Conservation (phyloP, 1,140 invertebrate species). For the Caenorhabditis brenneri region DNA sequence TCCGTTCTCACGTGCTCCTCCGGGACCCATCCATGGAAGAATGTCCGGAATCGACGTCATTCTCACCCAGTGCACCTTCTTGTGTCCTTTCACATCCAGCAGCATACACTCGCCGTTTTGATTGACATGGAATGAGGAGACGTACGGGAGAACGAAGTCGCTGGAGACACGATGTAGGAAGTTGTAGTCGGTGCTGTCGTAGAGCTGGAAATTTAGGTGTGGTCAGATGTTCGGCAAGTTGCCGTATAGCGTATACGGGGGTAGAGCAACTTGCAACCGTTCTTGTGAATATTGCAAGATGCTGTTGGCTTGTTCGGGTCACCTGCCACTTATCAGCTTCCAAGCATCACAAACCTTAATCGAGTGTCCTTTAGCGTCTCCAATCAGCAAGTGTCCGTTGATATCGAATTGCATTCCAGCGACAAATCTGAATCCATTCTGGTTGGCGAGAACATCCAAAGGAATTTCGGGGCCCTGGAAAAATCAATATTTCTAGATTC, state of each 20-base stretch:
- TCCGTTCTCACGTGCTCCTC: too few species aligned
- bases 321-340: too few species aligned
- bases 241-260: too few species aligned
- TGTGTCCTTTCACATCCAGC: neutral
- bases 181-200: neutral
- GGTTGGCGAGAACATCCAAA: neutral
- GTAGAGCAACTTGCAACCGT: too few species aligned
- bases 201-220: too few species aligned
- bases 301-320: too few species aligned
- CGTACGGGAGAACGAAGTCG: neutral
- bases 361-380: neutral
- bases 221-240: too few species aligned
- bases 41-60: neutral
- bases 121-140: slow-evolving; percentile 3
- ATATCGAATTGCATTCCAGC: neutral
- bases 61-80: neutral
- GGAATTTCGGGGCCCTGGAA: neutral
- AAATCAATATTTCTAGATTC: too few species aligned
- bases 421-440: neutral
- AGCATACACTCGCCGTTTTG: neutral
- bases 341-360: neutral
- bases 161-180: slow-evolving; percentile 23
- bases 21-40: neutral
- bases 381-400: neutral
- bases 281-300: too few species aligned